Evolutionary conservation across 2,113 vertebrate species (phyloP), one percentile per base, ranked within the genome.

Genomic region (Erythrolamprus reginae): DNA sequence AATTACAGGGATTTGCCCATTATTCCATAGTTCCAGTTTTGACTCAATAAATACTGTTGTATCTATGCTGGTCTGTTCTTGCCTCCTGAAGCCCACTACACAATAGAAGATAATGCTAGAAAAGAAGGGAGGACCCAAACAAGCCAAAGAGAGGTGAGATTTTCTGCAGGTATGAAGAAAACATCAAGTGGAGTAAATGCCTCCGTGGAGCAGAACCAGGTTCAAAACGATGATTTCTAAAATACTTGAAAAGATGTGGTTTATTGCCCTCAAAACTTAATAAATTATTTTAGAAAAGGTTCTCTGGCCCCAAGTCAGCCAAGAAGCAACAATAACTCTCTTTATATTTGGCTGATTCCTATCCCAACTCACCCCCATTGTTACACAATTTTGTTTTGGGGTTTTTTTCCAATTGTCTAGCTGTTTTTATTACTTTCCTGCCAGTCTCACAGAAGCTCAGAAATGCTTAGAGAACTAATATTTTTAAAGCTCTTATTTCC

Each of bases 401-500:
- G n/a, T n/a, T 33, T 65, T 33, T 65, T 77, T 19, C 3, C 33
- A 38, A 38, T 77, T 77, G 65, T 26, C 65, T 77, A 52, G 88
- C 48, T 42, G n/a, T 42, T 82, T 77, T 77, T 42, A 89, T 53
- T 82, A 42, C 48, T 82, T 89, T 38, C 65, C 65, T 52, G 48
- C 65, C n/a, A 52, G 33, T 50, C 65, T 82, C 28, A 10, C 28
- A n/a, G 47, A 33, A 47, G 28, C 58, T 70, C 65, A 89, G 47
- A 95, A 87, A 86, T 94, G 91, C 87, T 93, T 87, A 84, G 90
- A 23, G 55, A 93, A 51, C 77, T 92, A 88, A 61, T 91, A 84
- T 93, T 94, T 95, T 86, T 92, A 92, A 93, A 95, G 85, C 47
- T 93, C 58, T 90, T 55, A 91, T 85, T 88, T 47, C 61, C 91